Percentiles rank a stretch among this genome's conserved stretches.
These are phyloP conservation scores for Oscheius myriophilus DNA, from an alignment of 2,888 invertebrate genomes.

Conservation along the genomic window DNA sequence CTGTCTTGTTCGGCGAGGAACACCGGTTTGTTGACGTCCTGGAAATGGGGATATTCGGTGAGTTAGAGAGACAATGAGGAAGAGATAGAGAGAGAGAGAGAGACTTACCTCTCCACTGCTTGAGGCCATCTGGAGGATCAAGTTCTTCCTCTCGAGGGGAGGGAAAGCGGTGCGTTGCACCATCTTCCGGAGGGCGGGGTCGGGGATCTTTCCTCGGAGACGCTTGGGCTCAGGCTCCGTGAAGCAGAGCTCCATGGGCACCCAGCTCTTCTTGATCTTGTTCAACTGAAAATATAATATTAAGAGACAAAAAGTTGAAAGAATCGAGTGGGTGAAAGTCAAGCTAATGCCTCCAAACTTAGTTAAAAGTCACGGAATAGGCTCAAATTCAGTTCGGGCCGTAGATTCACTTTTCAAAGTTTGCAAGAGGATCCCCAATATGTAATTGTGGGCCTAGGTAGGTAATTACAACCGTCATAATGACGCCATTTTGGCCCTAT, in stretches of 20 bases:
- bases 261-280: slow-evolving; percentile 21
- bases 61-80: too few species aligned
- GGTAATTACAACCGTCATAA: too few species aligned
- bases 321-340: too few species aligned
- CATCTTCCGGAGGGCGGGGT: slow-evolving; percentile 11
- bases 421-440: too few species aligned
- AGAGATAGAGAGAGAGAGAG: too few species aligned
- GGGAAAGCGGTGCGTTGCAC: slow-evolving; percentile 18
- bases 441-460: too few species aligned
- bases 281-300: slow-evolving; percentile 1
- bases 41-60: too few species aligned
- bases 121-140: slow-evolving; percentile 19
- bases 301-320: background rate
- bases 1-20: slow-evolving; percentile 29
- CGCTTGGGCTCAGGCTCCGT: background rate
- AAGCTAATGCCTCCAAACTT: too few species aligned
- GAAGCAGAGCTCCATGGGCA: slow-evolving; percentile 15
- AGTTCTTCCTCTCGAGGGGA: background rate
- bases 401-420: too few species aligned
- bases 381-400: too few species aligned
- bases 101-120: background rate
- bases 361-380: too few species aligned
- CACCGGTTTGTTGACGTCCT: background rate
- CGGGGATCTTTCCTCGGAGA: slow-evolving; percentile 19
- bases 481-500: too few species aligned